Conservation (phyloP, 64 coral and sea anemone genomes). For the Pachyseris speciosa region DNA sequence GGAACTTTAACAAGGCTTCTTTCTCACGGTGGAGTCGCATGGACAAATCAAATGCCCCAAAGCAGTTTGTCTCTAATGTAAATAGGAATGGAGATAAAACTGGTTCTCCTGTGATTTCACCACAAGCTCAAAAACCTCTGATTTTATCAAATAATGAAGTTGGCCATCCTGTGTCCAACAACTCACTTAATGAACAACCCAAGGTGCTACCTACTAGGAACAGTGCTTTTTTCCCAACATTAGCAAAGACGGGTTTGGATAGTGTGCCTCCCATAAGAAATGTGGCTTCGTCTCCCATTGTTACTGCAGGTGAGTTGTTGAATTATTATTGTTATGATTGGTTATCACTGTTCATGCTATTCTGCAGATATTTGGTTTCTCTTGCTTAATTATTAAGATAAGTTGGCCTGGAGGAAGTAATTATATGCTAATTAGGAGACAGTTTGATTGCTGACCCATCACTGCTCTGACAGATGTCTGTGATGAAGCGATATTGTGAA, state of each 20-base stretch:
- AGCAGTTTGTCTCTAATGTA: background rate
- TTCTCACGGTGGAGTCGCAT: conserved; percentile 89
- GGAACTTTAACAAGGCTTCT: conserved; percentile 67
- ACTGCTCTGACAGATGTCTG: too few species aligned
- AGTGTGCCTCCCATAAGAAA: background rate
- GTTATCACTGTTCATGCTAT: background rate
- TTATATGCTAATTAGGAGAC: too few species aligned
- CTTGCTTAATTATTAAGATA: too few species aligned
- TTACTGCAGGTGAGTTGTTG: conserved; percentile 73
- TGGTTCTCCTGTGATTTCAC: background rate
- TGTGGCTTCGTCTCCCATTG: conserved; percentile 19
- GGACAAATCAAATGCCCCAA: conserved; percentile 23
- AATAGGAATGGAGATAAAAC: background rate
- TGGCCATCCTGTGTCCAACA: background rate
- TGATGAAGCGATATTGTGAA: too few species aligned
- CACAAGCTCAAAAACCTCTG: background rate
- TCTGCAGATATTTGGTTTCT: too few species aligned
- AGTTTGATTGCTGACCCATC: too few species aligned
- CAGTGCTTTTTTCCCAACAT: background rate
- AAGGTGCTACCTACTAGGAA: background rate
- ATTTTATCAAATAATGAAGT: background rate
- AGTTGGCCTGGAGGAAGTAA: too few species aligned
- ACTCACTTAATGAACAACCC: background rate
- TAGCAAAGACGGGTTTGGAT: background rate
- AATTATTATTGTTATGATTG: background rate